Conservation (phyloP, 92 coral and sea anemone genomes). For the Scolanthus callimorphus region DNA sequence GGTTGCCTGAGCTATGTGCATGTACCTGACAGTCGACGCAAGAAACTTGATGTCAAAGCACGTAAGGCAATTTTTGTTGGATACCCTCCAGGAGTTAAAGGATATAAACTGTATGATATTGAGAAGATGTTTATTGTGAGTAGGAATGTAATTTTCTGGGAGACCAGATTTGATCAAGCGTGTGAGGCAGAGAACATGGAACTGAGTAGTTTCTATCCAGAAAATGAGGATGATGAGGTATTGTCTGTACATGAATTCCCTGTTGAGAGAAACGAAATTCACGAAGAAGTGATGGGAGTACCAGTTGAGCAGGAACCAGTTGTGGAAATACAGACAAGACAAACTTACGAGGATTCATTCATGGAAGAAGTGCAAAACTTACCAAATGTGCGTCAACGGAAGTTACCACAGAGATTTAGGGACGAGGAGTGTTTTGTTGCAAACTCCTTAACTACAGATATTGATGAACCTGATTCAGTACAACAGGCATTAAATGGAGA, state of each 20-base stretch:
- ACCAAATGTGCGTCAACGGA: slow-evolving; percentile 51
- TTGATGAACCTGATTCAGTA: slow-evolving; percentile 56
- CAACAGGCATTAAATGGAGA: slow-evolving; percentile 58
- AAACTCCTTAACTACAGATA: too few species aligned
- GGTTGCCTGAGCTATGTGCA: slow-evolving; percentile 54
- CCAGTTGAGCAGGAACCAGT: slow-evolving; percentile 29
- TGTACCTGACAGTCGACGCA: slow-evolving; percentile 42
- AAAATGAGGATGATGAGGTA: too few species aligned
- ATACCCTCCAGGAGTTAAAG: slow-evolving; percentile 48
- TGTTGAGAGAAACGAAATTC: too few species aligned
- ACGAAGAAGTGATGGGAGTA: slow-evolving; percentile 44
- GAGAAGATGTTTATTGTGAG: slow-evolving; percentile 39
- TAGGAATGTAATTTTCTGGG: slow-evolving; percentile 31
- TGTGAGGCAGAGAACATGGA: too few species aligned
- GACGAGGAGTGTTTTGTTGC: slow-evolving; percentile 45
- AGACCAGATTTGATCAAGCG: slow-evolving; percentile 42
- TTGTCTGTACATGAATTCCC: too few species aligned
- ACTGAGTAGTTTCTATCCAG: too few species aligned
- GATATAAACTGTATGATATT: slow-evolving; percentile 47
- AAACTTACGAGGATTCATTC: slow-evolving; percentile 36
- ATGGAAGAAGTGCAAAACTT: slow-evolving; percentile 46
- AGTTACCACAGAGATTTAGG: slow-evolving; percentile 34
- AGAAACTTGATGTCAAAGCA: slow-evolving; percentile 46
- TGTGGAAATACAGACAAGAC: too few species aligned
- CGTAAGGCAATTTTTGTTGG: slow-evolving; percentile 49